Percentiles rank a stretch among this genome's conserved stretches.
These are phyloP conservation scores for Crocallis elinguaria DNA, from an alignment of 2,888 invertebrate species.

Conservation along the genomic window DNA sequence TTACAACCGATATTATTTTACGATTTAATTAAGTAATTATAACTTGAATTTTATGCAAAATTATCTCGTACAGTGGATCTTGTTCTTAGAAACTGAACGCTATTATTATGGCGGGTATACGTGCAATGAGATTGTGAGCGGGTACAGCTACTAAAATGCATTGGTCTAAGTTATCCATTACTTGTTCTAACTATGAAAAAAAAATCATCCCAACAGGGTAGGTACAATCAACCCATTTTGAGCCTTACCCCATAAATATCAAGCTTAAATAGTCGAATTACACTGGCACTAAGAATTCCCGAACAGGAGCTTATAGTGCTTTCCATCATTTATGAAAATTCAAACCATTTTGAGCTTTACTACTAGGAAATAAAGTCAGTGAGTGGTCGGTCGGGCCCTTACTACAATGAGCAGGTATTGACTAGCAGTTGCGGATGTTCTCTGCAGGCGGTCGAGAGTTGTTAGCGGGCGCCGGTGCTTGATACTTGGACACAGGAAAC, in stretches of 20 bases:
- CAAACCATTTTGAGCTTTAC: neutral
- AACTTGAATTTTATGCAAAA: too few relatives aligned
- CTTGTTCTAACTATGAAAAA: too few relatives aligned
- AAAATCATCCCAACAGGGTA: neutral
- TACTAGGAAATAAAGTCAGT: neutral
- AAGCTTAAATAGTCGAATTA: neutral
- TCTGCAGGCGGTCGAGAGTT: conserved; percentile 43
- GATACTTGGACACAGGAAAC: conserved; percentile 66
- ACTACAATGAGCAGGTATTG: conserved; percentile 10
- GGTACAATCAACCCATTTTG: neutral
- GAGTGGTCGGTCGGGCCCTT: neutral
- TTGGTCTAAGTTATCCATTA: too few relatives aligned
- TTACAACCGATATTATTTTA: neutral
- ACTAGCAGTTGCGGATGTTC: conserved; percentile 51
- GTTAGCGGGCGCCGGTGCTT: conserved; percentile 29
- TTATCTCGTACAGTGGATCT: too few relatives aligned
- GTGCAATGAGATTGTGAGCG: too few relatives aligned
- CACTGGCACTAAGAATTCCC: conserved; percentile 26
- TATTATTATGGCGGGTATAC: too few relatives aligned
- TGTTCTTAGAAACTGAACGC: too few relatives aligned
- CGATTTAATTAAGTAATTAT: too few relatives aligned
- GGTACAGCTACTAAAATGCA: too few relatives aligned
- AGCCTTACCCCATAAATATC: neutral
- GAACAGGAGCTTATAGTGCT: conserved; percentile 45
- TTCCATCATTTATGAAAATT: neutral